These are phyloP conservation scores for Gymnocheta viridis DNA, from an alignment of 2,888 invertebrate genomes.

Conservation along the genomic window DNA sequence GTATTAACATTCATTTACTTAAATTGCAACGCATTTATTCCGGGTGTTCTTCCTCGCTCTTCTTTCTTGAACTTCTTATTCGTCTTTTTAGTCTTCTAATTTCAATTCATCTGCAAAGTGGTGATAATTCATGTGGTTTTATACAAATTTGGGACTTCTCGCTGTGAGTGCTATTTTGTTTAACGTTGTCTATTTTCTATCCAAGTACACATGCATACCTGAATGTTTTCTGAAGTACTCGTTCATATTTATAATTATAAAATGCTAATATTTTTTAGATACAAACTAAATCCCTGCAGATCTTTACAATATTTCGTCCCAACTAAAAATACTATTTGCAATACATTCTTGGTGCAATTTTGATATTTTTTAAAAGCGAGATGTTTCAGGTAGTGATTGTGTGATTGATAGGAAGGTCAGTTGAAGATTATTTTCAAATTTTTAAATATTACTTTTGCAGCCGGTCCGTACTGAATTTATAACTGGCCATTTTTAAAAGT, in stretches of 20 bases:
- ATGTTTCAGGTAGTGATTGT: too few species aligned
- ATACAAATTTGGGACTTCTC: conserved; percentile 5
- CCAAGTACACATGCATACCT: background rate
- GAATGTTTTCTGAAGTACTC: background rate
- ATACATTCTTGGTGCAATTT: too few species aligned
- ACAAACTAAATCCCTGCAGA: background rate
- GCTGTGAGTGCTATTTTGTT: background rate
- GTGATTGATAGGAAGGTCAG: too few species aligned
- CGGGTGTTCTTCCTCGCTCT: background rate
- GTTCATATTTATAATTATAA: conserved; percentile 27
- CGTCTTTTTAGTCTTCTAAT: background rate
- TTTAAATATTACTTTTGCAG: too few species aligned
- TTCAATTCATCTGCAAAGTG: conserved; percentile 42
- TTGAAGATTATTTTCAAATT: too few species aligned
- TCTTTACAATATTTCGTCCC: too few species aligned
- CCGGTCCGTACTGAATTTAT: too few species aligned
- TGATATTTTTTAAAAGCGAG: too few species aligned
- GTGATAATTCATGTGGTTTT: conserved; percentile 42
- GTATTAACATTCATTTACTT: background rate
- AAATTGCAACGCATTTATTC: background rate
- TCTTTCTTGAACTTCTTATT: background rate
- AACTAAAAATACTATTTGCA: too few species aligned
- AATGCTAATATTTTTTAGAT: background rate
- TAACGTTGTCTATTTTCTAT: background rate
- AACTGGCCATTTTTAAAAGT: too few species aligned